A percentile compares a stretch with the other conserved stretches of the same genome.
phyloP scores from a whole-genome alignment of 2,797 vertebrate species.

The Coilia nasus region DNA sequence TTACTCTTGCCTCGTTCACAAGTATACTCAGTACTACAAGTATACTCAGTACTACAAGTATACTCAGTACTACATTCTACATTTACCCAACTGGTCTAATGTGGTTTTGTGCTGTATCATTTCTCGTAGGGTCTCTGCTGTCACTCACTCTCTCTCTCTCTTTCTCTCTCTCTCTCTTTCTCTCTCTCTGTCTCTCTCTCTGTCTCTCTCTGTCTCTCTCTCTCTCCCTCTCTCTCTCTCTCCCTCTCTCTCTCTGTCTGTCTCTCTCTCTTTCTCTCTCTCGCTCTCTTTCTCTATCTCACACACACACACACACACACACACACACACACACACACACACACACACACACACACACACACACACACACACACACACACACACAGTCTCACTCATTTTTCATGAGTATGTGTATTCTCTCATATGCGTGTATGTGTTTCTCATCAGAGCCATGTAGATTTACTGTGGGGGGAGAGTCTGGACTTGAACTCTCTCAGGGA shows the following conservation, averaged over 20 bases:
- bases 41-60: no score
- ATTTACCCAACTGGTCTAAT: background rate
- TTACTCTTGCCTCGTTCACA: no score
- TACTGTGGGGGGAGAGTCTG: background rate
- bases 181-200: background rate
- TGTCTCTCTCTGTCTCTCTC: background rate
- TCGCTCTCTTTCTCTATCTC: background rate
- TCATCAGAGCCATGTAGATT: slow-evolving; percentile 36
- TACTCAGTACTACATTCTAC: background rate
- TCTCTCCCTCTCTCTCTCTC: background rate
- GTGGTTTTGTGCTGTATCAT: slow-evolving; percentile 16
- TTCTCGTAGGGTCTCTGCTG: slow-evolving; percentile 22
- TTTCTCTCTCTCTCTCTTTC: background rate
- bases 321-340: background rate
- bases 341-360: background rate
- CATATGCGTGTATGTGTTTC: slow-evolving; percentile 34
- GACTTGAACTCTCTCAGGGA: slow-evolving; percentile 12
- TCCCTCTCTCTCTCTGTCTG: no score
- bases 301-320: slow-evolving; percentile 23
- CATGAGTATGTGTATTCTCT: background rate
- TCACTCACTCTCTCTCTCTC: slow-evolving; percentile 21
- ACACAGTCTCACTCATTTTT: slow-evolving; percentile 5
- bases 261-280: background rate
- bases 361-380: slow-evolving; percentile 7
- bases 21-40: no score